Base-by-base conservation (phyloP, 2,888 invertebrate species). In the Escarpia spicata region DNA sequence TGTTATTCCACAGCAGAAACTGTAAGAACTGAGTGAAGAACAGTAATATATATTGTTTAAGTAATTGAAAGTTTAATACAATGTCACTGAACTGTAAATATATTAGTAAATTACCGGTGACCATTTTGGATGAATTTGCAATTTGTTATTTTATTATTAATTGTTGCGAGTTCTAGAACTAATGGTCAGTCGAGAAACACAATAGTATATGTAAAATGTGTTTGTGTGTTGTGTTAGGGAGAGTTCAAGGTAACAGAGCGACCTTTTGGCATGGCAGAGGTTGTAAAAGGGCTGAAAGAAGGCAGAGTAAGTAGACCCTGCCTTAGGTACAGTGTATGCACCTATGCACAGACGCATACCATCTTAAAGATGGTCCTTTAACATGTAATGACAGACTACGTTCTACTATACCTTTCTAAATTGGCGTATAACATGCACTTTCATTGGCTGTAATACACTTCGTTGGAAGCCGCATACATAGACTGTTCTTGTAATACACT, bases 201-300 rank as follows among this genome's bases (percentile, higher is more conserved):
- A 52, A 52, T 52, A 15, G n/a, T 3, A 75, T 12, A 75, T 6
- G 19, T 75, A 26, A 75, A 75, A 75, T 75, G 2, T 75, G 26
- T 75, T 43, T 75, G 37, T 92, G 91, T 4, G 15, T 93, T 4
- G 26, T 93, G 94, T 26, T 94, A 96, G 97, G 96, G 98, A 95
- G 98, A 98, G 96, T 97, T 98, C 95, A 97, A 98, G 96, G 98
- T 99, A 15, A 94, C 96, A n/a, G 96, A 96, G 94, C 93, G 95
- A 75, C 92, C 92, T 6, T 95, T 99, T 93, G 98, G 98, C 19
- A 99, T 99, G 99, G 97, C 97, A 19, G 98, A 98, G 96, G 96
- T 99, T 43, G 96, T 97, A 91, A 97, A 97, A 94, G 97, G 98
- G 92, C 97, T 98, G 93, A 97, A 97, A 92, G 97, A 98, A 96